Conservation (phyloP, 1,140 invertebrate genomes). For the Drosophila persimilis region DNA sequence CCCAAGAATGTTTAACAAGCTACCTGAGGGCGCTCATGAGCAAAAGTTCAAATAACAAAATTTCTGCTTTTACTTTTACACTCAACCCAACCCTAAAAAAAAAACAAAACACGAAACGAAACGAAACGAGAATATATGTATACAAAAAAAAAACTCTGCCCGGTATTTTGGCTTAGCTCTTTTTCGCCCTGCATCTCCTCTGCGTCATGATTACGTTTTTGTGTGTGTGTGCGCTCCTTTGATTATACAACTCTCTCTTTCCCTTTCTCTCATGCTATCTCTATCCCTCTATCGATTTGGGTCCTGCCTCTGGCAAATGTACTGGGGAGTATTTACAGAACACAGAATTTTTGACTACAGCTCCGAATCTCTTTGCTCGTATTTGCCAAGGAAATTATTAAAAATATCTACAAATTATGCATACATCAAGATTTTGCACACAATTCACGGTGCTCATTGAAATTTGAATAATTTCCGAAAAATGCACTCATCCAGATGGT, state of each 20-base stretch:
- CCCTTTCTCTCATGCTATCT: constrained; percentile 13
- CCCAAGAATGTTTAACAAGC: constrained; percentile 79
- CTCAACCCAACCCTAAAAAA: constrained; percentile 18
- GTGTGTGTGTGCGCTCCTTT: constrained; percentile 23
- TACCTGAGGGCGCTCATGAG: constrained; percentile 64
- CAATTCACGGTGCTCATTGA: constrained; percentile 6
- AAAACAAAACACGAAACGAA: not conserved
- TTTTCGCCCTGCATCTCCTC: not conserved
- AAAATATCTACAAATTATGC: constrained; percentile 26
- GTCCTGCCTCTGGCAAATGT: constrained; percentile 16
- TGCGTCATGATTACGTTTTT: constrained; percentile 17
- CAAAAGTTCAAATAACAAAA: constrained; percentile 79
- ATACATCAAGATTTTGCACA: constrained; percentile 37
- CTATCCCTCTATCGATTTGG: constrained; percentile 27
- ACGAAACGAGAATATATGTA: too few species aligned
- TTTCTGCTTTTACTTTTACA: constrained; percentile 69
- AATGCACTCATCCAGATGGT: constrained; percentile 33
- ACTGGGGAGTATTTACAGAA: constrained; percentile 18
- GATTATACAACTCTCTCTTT: constrained; percentile 52
- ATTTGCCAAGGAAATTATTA: constrained; percentile 27
- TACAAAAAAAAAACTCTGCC: constrained; percentile 8
- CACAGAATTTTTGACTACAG: constrained; percentile 18
- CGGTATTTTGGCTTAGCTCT: constrained; percentile 30
- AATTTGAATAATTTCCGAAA: constrained; percentile 45
- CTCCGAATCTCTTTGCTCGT: not conserved